A percentile compares a stretch with the other conserved stretches of the same genome.
These are phyloP conservation scores for Oxycera nigricornis DNA, from an alignment of 2,888 invertebrate species.

Conservation along the genomic window DNA sequence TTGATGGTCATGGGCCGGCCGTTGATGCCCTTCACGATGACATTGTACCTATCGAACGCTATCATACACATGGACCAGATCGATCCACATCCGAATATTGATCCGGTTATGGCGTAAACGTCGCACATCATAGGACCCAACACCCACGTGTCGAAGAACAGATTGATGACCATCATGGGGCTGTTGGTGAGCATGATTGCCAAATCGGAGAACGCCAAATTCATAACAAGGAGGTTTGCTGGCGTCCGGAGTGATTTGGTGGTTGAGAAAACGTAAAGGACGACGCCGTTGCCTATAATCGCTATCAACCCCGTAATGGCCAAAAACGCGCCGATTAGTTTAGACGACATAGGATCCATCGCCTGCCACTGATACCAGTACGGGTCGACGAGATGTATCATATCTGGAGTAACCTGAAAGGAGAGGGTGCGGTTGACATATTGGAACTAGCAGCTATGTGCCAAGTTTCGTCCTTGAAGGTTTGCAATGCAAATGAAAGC, in stretches of 20 bases:
- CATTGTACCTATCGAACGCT: conserved; percentile 91
- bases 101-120: conserved; percentile 67
- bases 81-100: conserved; percentile 86
- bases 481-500: too few relatives aligned
- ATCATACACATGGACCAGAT: conserved; percentile 95
- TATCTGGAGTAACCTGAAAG: conserved; percentile 66
- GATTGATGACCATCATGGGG: conserved; percentile 68
- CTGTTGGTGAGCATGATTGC: conserved; percentile 67
- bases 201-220: conserved; percentile 70
- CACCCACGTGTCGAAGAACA: conserved; percentile 69
- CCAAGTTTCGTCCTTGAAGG: too few relatives aligned
- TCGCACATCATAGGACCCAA: conserved; percentile 68
- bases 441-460: too few relatives aligned
- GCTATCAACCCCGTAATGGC: conserved; percentile 66
- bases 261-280: conserved; percentile 71
- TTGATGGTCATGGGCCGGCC: conserved; percentile 85
- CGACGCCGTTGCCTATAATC: conserved; percentile 52
- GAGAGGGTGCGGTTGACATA: too few relatives aligned
- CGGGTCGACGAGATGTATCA: conserved; percentile 71
- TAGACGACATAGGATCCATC: conserved; percentile 65
- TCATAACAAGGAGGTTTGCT: conserved; percentile 69
- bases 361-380: conserved; percentile 66
- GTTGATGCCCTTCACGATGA: conserved; percentile 89
- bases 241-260: conserved; percentile 69
- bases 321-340: conserved; percentile 67